Base-by-base conservation (phyloP, 2,888 invertebrate genomes). In the Lutraria lutraria region DNA sequence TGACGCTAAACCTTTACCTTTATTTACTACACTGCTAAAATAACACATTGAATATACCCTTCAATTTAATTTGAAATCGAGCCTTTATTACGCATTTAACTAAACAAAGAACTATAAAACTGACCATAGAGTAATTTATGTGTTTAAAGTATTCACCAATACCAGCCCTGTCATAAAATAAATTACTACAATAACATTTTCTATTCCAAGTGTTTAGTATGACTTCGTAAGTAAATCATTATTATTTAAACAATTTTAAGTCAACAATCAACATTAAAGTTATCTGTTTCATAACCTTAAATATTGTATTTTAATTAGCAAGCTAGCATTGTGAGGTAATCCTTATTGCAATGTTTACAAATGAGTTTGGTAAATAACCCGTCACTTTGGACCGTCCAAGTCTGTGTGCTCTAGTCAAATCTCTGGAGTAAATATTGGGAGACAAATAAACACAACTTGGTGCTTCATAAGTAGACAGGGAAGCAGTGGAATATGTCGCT, bases 201-300 rank as follows among this genome's bases (percentile, higher is more conserved):
- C n/a, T n/a, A 15, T 63, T 0, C 12, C 25, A 25, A 60, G 10
- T 68, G 25, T 25, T n/a, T n/a, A 12, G 25, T 25, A 25, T 25
- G 21, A 12, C 63, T 10, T 68, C 8, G 12, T 25, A 3, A n/a
- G 25, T 68, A 25, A 25, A 68, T 68, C 25, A n/a, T 4, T 25
- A 13, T n/a, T 25, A n/a, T 68, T 68, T 80, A 34, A 80, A 29
- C 80, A 52, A 43, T 43, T 43, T 43, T 43, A 8, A 43, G 43
- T 34, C 16, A 60, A 87, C 25, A 12, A 3, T 25, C 25, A 25
- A 12, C 8, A 12, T 25, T 25, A 25, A 13, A n/a, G n/a, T 68
- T 68, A 25, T 21, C 87, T 84, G n/a, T 86, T 80, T 12, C 87
- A 53, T 43, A 29, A n/a, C 16, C 76, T 81, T 29, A 85, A 89